These are phyloP conservation scores for Hypsopygia costalis DNA, from an alignment of 2,888 invertebrate genomes.

Conservation along the genomic window DNA sequence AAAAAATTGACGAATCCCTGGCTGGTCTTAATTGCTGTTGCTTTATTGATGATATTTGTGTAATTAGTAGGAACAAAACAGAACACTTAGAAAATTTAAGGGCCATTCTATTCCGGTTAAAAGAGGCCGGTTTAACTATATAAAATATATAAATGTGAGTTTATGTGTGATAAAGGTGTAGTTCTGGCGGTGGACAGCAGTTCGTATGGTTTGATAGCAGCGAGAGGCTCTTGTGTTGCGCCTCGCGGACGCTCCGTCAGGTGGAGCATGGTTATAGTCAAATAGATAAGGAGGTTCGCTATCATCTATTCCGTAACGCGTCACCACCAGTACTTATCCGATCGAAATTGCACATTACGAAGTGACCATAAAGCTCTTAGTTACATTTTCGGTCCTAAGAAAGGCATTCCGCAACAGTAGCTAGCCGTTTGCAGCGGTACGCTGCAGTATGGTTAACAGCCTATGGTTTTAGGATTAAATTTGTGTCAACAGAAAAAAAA, in stretches of 20 bases:
- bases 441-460: slow-evolving; percentile 1
- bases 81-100: slow-evolving; percentile 17
- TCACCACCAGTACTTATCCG: not conserved
- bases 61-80: slow-evolving; percentile 13
- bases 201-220: not conserved
- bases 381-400: not conserved
- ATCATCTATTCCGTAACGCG: slow-evolving; percentile 6
- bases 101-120: slow-evolving; percentile 18
- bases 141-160: slow-evolving; percentile 20
- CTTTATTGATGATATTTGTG: slow-evolving; percentile 25
- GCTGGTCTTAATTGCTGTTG: slow-evolving; percentile 13
- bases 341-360: not conserved
- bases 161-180: slow-evolving; percentile 19
- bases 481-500: not conserved
- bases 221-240: slow-evolving; percentile 2
- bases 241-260: slow-evolving; percentile 2
- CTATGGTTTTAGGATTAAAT: slow-evolving; percentile 5
- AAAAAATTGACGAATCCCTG: slow-evolving; percentile 11
- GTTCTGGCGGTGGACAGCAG: not conserved
- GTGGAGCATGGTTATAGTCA: not conserved
- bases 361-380: not conserved
- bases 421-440: slow-evolving; percentile 1
- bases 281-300: slow-evolving; percentile 3
- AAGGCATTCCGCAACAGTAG: not conserved
- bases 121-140: slow-evolving; percentile 14